These are phyloP conservation scores for Meandrusa payeni DNA, from an alignment of 2,888 invertebrate species.

Conservation along the genomic window DNA sequence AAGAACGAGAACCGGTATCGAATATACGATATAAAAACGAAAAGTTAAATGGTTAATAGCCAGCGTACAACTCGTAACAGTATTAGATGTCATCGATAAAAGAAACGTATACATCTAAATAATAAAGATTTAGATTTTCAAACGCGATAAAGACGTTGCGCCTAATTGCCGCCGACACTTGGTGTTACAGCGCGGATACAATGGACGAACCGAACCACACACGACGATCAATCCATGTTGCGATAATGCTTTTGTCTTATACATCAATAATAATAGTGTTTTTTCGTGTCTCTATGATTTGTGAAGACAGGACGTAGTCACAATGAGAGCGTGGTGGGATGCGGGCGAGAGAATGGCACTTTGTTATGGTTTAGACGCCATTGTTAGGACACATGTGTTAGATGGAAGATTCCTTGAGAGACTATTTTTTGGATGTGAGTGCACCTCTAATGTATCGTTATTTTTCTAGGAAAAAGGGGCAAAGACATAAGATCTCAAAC, in stretches of 20 bases:
- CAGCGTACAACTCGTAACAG: slow-evolving; percentile 24
- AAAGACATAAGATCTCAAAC: too few species aligned
- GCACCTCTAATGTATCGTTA: too few species aligned
- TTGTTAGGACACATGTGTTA: slow-evolving; percentile 50
- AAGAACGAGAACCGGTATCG: slow-evolving; percentile 19
- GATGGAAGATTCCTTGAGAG: slow-evolving; percentile 25
- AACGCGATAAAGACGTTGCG: slow-evolving; percentile 48
- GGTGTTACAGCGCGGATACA: slow-evolving; percentile 36
- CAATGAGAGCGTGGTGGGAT: slow-evolving; percentile 67
- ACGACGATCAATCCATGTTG: slow-evolving; percentile 63
- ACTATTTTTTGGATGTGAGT: slow-evolving; percentile 6
- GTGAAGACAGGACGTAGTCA: slow-evolving; percentile 71
- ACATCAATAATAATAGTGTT: slow-evolving; percentile 53
- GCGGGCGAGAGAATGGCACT: slow-evolving; percentile 71
- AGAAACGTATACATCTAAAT: slow-evolving; percentile 34
- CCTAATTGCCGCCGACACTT: slow-evolving; percentile 51
- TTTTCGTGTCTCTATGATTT: slow-evolving; percentile 64
- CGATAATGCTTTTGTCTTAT: slow-evolving; percentile 69
- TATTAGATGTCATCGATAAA: slow-evolving; percentile 36
- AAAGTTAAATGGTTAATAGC: slow-evolving; percentile 28
- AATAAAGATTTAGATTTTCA: slow-evolving; percentile 32
- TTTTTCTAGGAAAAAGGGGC: too few species aligned
- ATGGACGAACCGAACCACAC: slow-evolving; percentile 64
- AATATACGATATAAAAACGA: slow-evolving; percentile 24
- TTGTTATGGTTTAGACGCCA: slow-evolving; percentile 52